phyloP scores from a whole-genome alignment of 2,113 vertebrate genomes.

The Gallinago paraguaiae region DNA sequence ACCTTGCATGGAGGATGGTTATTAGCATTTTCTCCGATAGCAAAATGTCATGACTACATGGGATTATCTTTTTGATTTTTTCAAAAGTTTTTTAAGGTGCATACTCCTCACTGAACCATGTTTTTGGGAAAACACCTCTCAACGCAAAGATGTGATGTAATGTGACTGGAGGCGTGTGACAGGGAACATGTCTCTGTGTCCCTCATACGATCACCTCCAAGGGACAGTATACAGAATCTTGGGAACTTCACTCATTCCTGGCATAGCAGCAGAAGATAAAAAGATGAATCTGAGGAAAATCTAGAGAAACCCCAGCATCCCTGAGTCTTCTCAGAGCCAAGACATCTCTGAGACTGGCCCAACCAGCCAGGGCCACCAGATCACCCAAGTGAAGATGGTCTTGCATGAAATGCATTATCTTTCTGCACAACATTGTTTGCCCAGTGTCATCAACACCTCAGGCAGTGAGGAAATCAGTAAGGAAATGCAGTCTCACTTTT shows the following conservation, averaged over 20 bases:
- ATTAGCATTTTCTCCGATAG: not conserved
- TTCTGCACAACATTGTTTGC: not conserved
- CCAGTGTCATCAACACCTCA: not conserved
- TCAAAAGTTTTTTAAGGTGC: not conserved
- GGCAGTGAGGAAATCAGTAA: not conserved
- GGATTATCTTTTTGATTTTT: not conserved
- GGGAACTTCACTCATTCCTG: not conserved
- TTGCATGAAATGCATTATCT: not conserved
- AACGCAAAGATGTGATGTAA: not conserved
- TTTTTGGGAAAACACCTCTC: not conserved
- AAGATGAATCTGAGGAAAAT: not conserved
- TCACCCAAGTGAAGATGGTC: not conserved
- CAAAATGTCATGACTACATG: fast-evolving
- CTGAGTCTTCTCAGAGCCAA: not conserved
- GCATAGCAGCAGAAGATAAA: not conserved
- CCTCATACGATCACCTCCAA: not conserved
- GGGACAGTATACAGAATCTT: not conserved
- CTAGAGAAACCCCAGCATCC: not conserved
- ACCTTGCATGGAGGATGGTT: not conserved
- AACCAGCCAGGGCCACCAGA: not conserved
- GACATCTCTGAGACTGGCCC: not conserved
- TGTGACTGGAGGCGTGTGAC: not conserved
- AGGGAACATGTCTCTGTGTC: not conserved
- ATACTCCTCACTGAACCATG: not conserved
- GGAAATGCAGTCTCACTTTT: not conserved